Conservation (phyloP, 2,797 vertebrate genomes). For the Menidia menidia region DNA sequence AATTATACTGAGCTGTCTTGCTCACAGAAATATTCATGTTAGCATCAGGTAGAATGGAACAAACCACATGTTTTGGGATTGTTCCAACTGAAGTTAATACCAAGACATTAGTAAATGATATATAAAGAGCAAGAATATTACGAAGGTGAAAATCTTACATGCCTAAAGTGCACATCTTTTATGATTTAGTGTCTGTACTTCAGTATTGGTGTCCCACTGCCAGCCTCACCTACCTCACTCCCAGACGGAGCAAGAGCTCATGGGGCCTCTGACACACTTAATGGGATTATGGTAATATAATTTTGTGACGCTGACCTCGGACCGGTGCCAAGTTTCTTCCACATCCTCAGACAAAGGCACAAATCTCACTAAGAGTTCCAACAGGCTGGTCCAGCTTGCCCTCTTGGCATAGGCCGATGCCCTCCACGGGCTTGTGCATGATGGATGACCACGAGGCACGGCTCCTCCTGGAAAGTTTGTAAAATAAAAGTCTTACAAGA, state of each 20-base stretch:
- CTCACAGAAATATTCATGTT: slow-evolving; percentile 22
- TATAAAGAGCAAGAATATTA: slow-evolving; percentile 2
- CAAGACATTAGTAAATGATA: slow-evolving; percentile 1
- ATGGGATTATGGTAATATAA: slow-evolving; percentile 88
- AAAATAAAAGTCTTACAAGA: slow-evolving; percentile 40
- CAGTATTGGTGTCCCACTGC: slow-evolving; percentile 45
- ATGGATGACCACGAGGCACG: slow-evolving; percentile 73
- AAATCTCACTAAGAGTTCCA: slow-evolving; percentile 74
- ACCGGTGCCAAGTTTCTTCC: slow-evolving; percentile 82
- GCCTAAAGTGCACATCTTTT: slow-evolving; percentile 14
- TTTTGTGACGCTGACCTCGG: slow-evolving; percentile 83
- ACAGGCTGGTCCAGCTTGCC: slow-evolving; percentile 59
- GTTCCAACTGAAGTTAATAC: neutral
- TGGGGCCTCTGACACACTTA: slow-evolving; percentile 85
- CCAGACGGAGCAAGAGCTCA: slow-evolving; percentile 72
- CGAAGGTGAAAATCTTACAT: slow-evolving; percentile 5
- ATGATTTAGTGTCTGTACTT: slow-evolving; percentile 25
- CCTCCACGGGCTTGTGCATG: slow-evolving; percentile 68
- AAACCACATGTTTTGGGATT: slow-evolving; percentile 4
- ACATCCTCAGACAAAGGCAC: slow-evolving; percentile 79
- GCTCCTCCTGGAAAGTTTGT: slow-evolving; percentile 65
- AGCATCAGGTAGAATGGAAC: slow-evolving; percentile 3
- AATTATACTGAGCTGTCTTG: slow-evolving; percentile 43
- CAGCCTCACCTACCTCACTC: slow-evolving; percentile 62
- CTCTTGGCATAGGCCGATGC: slow-evolving; percentile 71